phyloP scores from a whole-genome alignment of 2,888 invertebrate genomes.

The Choreutis nemorana region DNA sequence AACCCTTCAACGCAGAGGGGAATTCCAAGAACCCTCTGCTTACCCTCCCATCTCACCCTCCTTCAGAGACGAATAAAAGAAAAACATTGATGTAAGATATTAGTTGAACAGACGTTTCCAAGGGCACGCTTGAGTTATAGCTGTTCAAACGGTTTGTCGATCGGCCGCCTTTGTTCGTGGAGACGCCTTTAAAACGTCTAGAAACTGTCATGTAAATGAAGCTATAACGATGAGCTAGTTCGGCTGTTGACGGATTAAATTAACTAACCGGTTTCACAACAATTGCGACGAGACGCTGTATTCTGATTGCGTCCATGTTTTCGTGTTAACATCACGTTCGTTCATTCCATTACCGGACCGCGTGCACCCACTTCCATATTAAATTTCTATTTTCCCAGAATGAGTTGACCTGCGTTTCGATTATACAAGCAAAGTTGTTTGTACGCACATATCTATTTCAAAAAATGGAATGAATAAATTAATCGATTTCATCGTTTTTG shows the following conservation, averaged over 20 bases:
- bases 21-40: slow-evolving; percentile 30
- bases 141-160: slow-evolving; percentile 24
- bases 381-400: slow-evolving; percentile 27
- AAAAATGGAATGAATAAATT: no score
- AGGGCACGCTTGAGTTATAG: slow-evolving; percentile 30
- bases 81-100: slow-evolving; percentile 44
- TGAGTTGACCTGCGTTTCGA: no score
- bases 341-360: slow-evolving; percentile 32
- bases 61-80: slow-evolving; percentile 35
- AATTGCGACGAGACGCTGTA: no score
- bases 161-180: slow-evolving; percentile 21
- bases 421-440: no score
- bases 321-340: slow-evolving; percentile 32
- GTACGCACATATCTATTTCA: no score
- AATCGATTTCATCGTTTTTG: no score
- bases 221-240: no score
- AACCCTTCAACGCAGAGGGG: slow-evolving; percentile 36
- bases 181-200: slow-evolving; percentile 20
- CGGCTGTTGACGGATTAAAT: no score
- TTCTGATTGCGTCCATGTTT: slow-evolving; percentile 25
- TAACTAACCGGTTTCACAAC: no score
- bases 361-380: slow-evolving; percentile 26
- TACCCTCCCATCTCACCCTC: slow-evolving; percentile 26
- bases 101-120: slow-evolving; percentile 24
- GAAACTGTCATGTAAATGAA: no score